A percentile compares a stretch with the other conserved stretches of the same genome.
Conservation (phyloP, 2,797 vertebrate species). For the Siniperca scherzeri region DNA sequence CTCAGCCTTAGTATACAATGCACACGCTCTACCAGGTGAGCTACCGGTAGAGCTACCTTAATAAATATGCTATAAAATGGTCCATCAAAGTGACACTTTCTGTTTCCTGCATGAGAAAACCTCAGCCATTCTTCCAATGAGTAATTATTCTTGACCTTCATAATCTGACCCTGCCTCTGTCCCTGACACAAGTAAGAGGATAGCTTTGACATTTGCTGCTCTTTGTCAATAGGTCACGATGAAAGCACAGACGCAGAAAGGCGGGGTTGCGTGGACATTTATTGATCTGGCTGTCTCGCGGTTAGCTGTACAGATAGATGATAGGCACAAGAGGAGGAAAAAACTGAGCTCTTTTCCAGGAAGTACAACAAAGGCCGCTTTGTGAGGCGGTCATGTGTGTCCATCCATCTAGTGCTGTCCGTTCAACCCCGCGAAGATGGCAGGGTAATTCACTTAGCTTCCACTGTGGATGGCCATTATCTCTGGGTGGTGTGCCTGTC, state of each 20-base stretch:
- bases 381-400: constrained; percentile 42
- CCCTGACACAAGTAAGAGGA: constrained; percentile 74
- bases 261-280: constrained; percentile 63
- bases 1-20: no score
- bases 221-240: constrained; percentile 82
- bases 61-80: not conserved
- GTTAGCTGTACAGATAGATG: constrained; percentile 73
- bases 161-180: constrained; percentile 57
- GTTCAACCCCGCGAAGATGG: constrained; percentile 57
- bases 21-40: no score
- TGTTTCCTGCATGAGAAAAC: not conserved
- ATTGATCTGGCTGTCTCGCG: constrained; percentile 77
- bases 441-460: constrained; percentile 76
- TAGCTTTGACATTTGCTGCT: constrained; percentile 81
- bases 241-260: constrained; percentile 66
- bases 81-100: not conserved
- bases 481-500: constrained; percentile 66
- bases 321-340: constrained; percentile 60
- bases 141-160: constrained; percentile 75
- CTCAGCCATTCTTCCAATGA: not conserved
- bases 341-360: constrained; percentile 60
- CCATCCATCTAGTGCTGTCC: constrained; percentile 65
- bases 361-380: constrained; percentile 65
- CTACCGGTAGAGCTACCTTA: no score
- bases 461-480: constrained; percentile 74